Evolutionary conservation across 2,888 invertebrate species (phyloP).

Genomic region (Stenurella melanura): DNA sequence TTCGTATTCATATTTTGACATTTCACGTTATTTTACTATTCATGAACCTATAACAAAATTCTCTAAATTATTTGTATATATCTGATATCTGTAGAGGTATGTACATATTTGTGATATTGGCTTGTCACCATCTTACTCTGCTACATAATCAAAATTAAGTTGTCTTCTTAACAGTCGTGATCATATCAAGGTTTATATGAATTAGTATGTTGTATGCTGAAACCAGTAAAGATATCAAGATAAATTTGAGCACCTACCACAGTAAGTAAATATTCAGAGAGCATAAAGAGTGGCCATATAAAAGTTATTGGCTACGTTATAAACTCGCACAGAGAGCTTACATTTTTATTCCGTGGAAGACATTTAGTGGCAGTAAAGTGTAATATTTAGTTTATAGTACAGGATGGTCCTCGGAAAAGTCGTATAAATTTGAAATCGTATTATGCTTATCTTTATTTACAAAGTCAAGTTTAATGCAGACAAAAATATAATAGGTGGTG

Average conservation of each 20-base stretch:
- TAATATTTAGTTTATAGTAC: conserved; percentile 66
- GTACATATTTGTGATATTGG: neutral
- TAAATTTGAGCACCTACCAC: conserved; percentile 47
- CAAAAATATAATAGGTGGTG: neutral
- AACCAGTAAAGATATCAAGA: conserved; percentile 47
- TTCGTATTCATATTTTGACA: neutral
- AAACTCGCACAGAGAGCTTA: conserved; percentile 60
- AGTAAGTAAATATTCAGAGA: conserved; percentile 53
- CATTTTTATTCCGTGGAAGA: conserved; percentile 63
- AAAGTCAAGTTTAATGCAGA: neutral
- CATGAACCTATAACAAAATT: neutral
- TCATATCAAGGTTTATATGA: conserved; percentile 34
- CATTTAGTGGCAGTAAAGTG: conserved; percentile 67
- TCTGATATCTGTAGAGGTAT: neutral
- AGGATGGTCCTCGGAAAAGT: conserved; percentile 35
- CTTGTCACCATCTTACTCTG: neutral
- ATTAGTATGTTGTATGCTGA: conserved; percentile 32
- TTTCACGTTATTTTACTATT: neutral
- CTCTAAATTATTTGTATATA: neutral
- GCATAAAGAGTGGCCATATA: conserved; percentile 55
- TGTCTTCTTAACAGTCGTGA: conserved; percentile 28
- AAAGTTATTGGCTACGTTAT: conserved; percentile 62
- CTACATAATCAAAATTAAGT: conserved; percentile 27
- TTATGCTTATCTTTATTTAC: neutral
- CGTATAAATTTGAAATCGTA: conserved; percentile 10